Base-by-base conservation (phyloP, 2,797 vertebrate species). In the Eremophila alpestris region DNA sequence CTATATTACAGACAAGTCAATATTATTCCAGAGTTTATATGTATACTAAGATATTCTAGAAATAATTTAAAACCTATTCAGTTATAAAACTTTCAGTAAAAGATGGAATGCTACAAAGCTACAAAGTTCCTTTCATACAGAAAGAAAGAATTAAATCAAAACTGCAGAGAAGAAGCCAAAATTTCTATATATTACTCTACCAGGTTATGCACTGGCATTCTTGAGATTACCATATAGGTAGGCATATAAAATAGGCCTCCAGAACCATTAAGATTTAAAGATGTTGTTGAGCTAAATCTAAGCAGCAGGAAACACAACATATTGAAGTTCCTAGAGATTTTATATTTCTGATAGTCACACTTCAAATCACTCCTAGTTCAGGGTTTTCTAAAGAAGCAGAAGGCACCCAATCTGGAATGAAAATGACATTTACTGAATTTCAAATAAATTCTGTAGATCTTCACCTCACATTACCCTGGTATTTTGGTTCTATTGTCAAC, bases 371-470 rank as follows among this genome's bases (percentile, higher is more conserved):
- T 94, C 24, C 21, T 54, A 78, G 75, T 87, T 92, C 52, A 93
- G 56, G 56, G 32, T 87, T 94, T 93, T 95, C 49, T 94, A 43
- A 94, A 92, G 86, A 89, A 96, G 70, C 90, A 95, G 89, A 94
- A 89, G 81, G 73, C 87, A 70, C 26, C 46, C 75, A 91, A 69
- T 94, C 75, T 95, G 89, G 90, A 94, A 92, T 48, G 67, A 93
- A 91, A 79, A 86, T 81, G 5, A 82, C 52, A 87, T 95, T 91
- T 87, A 85, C 78, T 62, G 54, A 93, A 48, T 91, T 93, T 64
- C 77, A 93, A 68, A 58, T 77, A 93, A 94, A 81, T 38, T n/a
- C 78, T 93, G 51, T 91, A 71, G 84, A 80, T 84, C 29, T 86
- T 90, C 54, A 41, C 83, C 79, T 62, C 43, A 64, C 48, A 55